A percentile compares a stretch with the other conserved stretches of the same genome.
These are phyloP conservation scores for Acleris emargana DNA, from an alignment of 2,888 invertebrate genomes.

Conservation along the genomic window DNA sequence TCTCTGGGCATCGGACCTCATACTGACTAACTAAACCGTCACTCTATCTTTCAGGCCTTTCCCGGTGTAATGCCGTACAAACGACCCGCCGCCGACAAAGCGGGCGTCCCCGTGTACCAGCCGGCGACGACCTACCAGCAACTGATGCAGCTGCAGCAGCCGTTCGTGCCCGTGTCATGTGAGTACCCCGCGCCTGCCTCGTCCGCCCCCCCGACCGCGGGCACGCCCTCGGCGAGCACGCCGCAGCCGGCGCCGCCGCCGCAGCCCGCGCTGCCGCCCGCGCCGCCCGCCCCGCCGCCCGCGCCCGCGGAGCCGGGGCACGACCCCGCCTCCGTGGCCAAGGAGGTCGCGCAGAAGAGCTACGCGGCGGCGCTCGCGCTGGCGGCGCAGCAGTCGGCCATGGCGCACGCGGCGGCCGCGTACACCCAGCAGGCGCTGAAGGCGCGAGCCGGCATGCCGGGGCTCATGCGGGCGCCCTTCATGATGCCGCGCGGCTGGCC, in stretches of 20 bases:
- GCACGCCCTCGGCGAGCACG: constrained; percentile 55
- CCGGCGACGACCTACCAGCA: constrained; percentile 97
- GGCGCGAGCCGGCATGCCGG: constrained; percentile 85
- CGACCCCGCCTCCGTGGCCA: constrained; percentile 88
- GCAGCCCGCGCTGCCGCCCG: constrained; percentile 52
- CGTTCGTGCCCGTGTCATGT: constrained; percentile 99
- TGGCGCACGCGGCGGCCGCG: constrained; percentile 74
- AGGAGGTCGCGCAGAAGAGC: constrained; percentile 92
- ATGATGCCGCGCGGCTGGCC: constrained; percentile 76
- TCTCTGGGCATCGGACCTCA: background rate
- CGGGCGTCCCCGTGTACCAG: constrained; percentile 97
- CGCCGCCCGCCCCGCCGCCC: constrained; percentile 43
- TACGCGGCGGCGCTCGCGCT: constrained; percentile 87
- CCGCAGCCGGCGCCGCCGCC: constrained; percentile 51
- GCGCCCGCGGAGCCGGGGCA: constrained; percentile 58
- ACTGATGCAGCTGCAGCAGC: constrained; percentile 97
- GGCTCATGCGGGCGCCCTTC: constrained; percentile 71
- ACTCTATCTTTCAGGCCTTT: constrained; percentile 88
- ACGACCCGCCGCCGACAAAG: constrained; percentile 97
- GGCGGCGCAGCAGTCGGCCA: constrained; percentile 76
- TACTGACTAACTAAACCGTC: constrained; percentile 21
- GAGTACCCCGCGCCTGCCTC: constrained; percentile 93
- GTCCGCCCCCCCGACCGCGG: constrained; percentile 84
- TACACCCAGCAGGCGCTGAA: constrained; percentile 87
- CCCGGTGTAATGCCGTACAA: constrained; percentile 98